Base-by-base conservation (phyloP, 2,888 invertebrate species). In the Drosophila atripex region DNA sequence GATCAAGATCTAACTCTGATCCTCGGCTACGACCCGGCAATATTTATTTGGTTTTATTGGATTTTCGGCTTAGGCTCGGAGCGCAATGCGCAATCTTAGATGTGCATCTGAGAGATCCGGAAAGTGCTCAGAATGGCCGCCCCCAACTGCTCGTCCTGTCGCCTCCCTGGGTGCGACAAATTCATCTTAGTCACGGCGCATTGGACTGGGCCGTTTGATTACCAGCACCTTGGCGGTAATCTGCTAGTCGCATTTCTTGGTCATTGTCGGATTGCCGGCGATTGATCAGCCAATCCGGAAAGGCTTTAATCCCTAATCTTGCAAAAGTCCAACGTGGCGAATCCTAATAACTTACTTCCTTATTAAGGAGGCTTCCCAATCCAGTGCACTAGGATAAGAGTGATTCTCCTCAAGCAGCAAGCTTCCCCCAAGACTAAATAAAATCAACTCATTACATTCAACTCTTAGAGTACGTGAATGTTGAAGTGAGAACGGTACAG, bases 41-140 rank as follows among this genome's bases (percentile, higher is more conserved):
- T 89, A 86, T 89, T 89, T 89, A 88, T 89, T 84, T 71, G 76
- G 79, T 66, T 88, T 89, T 89, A 89, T 89, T 89, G 88, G 89
- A 89, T 89, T 89, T 89, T 69, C 77, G 78, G 89, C 82, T 90
- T 88, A 89, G 55, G 39, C 45, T 41, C 30, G 16, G 9, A 18
- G n/a, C 51, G 50, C 55, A 39, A 57, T 61, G 73, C 76, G 78
- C 78, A 85, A 87, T 78, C 77, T 85, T 80, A 74, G 77, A 69
- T 73, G 46, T 18, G 30, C 39, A 73, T 77, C 76, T 60, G 25
- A 38, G 35, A 28, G 21, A 12, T 21, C 47, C 28, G 45, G 28
- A 30, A 63, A 60, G 60, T 18, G 16, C 6, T 4, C 11, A 43
- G 3, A 23, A 14, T 18, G 38, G 7, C 41, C 49, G 41, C 56